phyloP scores from a whole-genome alignment of 2,797 vertebrate species.

The Lithobates sylvaticus region DNA sequence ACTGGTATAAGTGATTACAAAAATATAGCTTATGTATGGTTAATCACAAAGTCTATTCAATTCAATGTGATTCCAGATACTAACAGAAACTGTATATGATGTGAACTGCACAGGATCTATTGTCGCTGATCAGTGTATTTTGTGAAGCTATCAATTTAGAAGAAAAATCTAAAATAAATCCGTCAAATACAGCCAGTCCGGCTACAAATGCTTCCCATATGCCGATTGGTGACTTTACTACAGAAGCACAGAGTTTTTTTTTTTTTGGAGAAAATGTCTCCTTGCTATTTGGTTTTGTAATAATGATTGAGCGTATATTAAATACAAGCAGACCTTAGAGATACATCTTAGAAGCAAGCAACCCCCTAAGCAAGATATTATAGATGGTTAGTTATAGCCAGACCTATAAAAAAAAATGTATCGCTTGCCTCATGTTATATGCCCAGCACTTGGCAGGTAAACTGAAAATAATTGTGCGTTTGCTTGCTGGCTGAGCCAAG shows the following conservation, averaged over 20 bases:
- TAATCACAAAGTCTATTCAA: neutral
- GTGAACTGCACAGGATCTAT: neutral
- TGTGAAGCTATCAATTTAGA: neutral
- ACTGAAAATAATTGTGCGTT: constrained; percentile 67
- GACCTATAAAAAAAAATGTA: constrained; percentile 70
- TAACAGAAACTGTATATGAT: neutral
- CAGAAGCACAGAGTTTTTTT: neutral
- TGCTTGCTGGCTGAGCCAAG: constrained; percentile 60
- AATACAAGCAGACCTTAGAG: constrained; percentile 32
- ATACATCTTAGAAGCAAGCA: constrained; percentile 5
- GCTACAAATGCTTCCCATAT: neutral
- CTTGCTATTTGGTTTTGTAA: neutral
- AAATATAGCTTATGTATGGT: neutral
- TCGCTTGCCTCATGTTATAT: constrained; percentile 64
- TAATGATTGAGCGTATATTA: constrained; percentile 37
- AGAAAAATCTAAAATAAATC: neutral
- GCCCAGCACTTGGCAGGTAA: constrained; percentile 64
- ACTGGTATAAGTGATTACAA: neutral
- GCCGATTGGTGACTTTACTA: neutral
- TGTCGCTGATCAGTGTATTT: neutral
- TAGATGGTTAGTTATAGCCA: constrained; percentile 62
- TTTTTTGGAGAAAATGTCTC: constrained; percentile 11
- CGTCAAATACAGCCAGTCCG: neutral
- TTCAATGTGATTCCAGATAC: too few relatives aligned
- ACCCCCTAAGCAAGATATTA: constrained; percentile 42